Base-by-base conservation (phyloP, 2,888 invertebrate species). In the Allophyes oxyacanthae region DNA sequence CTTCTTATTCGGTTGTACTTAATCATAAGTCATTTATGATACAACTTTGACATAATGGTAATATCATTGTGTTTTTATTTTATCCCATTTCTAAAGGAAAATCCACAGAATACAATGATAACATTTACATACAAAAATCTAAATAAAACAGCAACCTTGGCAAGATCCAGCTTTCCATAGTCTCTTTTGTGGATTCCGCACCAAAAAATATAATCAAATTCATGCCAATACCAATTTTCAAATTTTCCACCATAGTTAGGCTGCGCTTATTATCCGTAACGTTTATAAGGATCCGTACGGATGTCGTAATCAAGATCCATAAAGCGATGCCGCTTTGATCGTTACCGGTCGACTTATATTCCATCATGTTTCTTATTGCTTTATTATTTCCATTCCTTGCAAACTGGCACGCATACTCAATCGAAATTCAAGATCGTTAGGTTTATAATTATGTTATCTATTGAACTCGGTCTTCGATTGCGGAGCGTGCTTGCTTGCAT, bases 381-480 rank as follows among this genome's bases (percentile, higher is more conserved):
- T 56, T 55, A 62, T 75, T 63, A 75, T 75, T 75, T 56, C 51
- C 53, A 52, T 76, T 72, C 59, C 59, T 28, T 33, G 43, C 44
- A 25, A 62, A 60, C 49, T 58, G 30, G 52, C 51, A 59, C 61
- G 50, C 54, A 55, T 30, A 48, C 38, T 34, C 49, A 64, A 65
- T 63, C 25, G 46, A 58, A 60, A 43, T 56, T 59, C 43, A 61
- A 59, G 56, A 58, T 61, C 36, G 48, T 48, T 57, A 42, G 32
- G 15, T 70, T 52, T 53, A 58, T 70, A 57, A 66, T 58, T 70
- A 58, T 57, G 48, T 57, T 33, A 71, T 59, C 43, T 46, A 60
- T 52, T 57, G 38, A 56, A 60, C 28, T 28, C 30, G 34, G 49
- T 56, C 60, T 54, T 58, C 44, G 32, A 25, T 15, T 50, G 25